A percentile compares a stretch with the other conserved stretches of the same genome.
phyloP scores from a whole-genome alignment of 2,888 invertebrate genomes.

The Lamellibrachia columna region DNA sequence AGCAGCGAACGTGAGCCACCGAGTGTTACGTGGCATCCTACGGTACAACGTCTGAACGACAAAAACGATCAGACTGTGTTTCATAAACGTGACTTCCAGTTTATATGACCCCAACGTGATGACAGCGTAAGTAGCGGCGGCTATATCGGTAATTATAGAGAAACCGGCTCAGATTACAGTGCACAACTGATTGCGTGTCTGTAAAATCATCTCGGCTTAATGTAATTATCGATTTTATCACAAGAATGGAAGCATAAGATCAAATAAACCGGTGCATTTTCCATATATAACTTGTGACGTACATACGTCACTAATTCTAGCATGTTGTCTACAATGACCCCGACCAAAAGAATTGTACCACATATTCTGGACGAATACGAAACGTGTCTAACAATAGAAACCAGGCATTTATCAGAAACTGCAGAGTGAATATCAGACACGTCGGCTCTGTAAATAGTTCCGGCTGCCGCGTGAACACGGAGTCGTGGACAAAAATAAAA shows the following conservation, averaged over 20 bases:
- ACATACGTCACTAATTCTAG: not conserved
- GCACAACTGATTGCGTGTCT: not conserved
- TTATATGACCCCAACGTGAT: not conserved
- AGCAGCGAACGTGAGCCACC: not conserved
- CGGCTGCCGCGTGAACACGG: not conserved
- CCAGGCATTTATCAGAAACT: not conserved
- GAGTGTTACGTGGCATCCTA: no score
- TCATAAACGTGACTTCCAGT: not conserved
- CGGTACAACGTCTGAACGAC: no score
- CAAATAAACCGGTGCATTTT: not conserved
- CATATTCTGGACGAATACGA: not conserved
- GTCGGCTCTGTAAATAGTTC: not conserved
- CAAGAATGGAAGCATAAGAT: not conserved
- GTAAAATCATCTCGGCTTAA: not conserved
- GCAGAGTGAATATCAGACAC: not conserved
- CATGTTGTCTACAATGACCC: not conserved
- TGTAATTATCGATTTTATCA: not conserved
- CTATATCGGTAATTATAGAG: not conserved
- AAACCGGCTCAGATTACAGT: not conserved
- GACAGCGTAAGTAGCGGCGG: not conserved
- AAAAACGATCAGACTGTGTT: no score
- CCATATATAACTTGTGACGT: conserved; percentile 1
- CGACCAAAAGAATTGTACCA: not conserved
- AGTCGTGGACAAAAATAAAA: not conserved
- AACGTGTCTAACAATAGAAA: conserved; percentile 10